A percentile compares a stretch with the other conserved stretches of the same genome.
Conservation (phyloP, 2,797 vertebrate genomes). For the Helarctos malayanus region DNA sequence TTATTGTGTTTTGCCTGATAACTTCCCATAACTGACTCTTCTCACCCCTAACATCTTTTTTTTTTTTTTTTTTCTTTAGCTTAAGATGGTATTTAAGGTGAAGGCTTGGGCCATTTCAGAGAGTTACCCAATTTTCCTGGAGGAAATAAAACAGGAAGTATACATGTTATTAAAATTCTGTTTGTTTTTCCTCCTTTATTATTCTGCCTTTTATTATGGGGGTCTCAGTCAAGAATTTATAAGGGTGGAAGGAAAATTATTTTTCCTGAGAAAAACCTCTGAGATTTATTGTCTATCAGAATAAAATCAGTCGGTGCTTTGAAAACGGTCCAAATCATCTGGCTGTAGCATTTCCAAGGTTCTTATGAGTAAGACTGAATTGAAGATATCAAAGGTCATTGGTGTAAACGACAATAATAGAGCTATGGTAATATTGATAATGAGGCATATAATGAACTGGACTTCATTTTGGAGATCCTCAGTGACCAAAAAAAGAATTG, state of each 20-base stretch:
- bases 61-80: background rate
- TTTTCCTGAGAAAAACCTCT: background rate
- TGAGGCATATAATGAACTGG: slow-evolving; percentile 66
- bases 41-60: background rate
- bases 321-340: slow-evolving; percentile 54
- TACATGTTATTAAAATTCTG: background rate
- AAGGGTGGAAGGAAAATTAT: background rate
- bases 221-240: background rate
- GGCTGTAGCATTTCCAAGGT: background rate
- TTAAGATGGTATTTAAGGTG: background rate
- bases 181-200: background rate
- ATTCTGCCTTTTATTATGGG: background rate
- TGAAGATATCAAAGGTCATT: slow-evolving; percentile 58
- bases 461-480: slow-evolving; percentile 63
- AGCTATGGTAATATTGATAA: background rate
- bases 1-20: background rate
- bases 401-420: slow-evolving; percentile 60
- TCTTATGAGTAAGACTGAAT: slow-evolving; percentile 8
- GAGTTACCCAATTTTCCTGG: background rate
- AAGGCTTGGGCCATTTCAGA: background rate
- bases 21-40: background rate
- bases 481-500: slow-evolving; percentile 56
- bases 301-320: slow-evolving; percentile 52
- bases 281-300: slow-evolving; percentile 7
- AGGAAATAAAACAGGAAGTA: background rate